Conservation (phyloP, 2,113 vertebrate species). For the Mionectes macconnelli region DNA sequence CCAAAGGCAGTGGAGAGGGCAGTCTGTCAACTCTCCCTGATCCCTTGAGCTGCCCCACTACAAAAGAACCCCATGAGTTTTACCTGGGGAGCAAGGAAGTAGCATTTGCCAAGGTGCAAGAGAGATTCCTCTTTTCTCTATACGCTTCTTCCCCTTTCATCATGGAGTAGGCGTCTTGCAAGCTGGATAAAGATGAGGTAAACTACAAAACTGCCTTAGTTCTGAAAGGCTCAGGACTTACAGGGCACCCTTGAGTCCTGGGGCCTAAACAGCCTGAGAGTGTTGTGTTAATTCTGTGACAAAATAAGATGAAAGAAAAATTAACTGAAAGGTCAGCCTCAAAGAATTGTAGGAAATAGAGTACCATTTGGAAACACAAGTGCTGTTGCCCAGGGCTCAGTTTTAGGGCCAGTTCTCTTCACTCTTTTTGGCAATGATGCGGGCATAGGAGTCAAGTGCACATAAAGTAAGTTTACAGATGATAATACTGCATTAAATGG, state of each 20-base stretch:
- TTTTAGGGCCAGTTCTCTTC: not conserved
- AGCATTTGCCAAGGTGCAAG: fast-evolving
- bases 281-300: not conserved
- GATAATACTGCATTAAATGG: not conserved
- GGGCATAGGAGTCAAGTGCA: not conserved
- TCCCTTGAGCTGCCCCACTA: not conserved
- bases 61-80: not conserved
- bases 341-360: not conserved
- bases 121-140: not conserved
- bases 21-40: fast-evolving
- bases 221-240: not conserved
- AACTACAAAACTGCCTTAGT: not conserved
- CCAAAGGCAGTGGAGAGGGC: not conserved
- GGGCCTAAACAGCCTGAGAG: not conserved
- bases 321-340: fast-evolving
- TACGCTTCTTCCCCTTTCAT: fast-evolving
- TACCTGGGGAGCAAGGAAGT: not conserved
- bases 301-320: not conserved
- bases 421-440: not conserved
- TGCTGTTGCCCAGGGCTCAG: not conserved
- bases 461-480: not conserved
- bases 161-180: not conserved
- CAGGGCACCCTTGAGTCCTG: not conserved
- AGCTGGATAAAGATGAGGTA: not conserved
- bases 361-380: not conserved